Evolutionary conservation across 1,140 invertebrate genomes (phyloP), one percentile per base, ranked within the genome.

Genomic region (Pygmarrhopalites habei): DNA sequence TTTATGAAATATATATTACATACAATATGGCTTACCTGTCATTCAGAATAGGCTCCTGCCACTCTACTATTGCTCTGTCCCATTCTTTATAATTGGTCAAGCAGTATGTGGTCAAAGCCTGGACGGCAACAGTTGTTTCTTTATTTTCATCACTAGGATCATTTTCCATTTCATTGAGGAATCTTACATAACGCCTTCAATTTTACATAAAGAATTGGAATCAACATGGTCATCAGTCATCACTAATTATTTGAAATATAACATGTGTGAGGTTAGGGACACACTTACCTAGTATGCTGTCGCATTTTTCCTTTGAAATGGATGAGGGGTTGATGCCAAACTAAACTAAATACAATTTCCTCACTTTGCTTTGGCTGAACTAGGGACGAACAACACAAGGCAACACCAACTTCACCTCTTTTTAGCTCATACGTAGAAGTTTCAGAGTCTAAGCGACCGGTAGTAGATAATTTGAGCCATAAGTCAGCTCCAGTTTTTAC

Each of bases 301-400:
- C 82, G 80, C 58, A 77, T 76, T 73, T 84, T 84, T 59, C 80
- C 79, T 60, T 82, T 82, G 75, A 92, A 94, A 72, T 85, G 79
- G 65, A 93, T 83, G 65, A 84, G 78, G 28, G 90, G 90, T 87
- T 92, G 92, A 74, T 93, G 87, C 91, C 91, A 93, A 3, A 82
- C 83, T 5, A 95, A 78, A 72, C 82, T 82, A 73, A 92, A 88
- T 72, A 90, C 86, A 41, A 87, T 75, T n/a, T 79, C 74, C 39
- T 79, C 76, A 23, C 69, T 75, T 52, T 73, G 72, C 17, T 80
- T 77, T 0, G 82, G 75, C 60, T 79, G 78, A 1, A 90, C 72
- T 1, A 77, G 62, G 58, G 55, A 52, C 66, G 47, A 69, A 68
- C 61, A 72, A 60, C 19, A 72, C 62, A 74, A 77, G 76, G 25